These are phyloP conservation scores for Theretra japonica DNA, from an alignment of 2,888 invertebrate species.

Conservation along the genomic window DNA sequence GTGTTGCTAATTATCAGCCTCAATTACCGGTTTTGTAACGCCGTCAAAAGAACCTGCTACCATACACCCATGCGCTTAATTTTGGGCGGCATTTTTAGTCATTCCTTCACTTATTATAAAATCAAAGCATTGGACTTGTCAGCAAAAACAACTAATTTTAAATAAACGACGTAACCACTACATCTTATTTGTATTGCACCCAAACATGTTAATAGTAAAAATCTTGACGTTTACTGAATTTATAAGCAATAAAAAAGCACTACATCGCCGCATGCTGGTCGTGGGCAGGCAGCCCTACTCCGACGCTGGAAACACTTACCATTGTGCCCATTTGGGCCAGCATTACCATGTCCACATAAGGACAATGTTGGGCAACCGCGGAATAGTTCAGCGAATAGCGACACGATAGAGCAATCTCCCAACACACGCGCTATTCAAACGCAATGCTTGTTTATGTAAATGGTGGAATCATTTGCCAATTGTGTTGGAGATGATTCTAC, in stretches of 20 bases:
- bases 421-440: conserved; percentile 8
- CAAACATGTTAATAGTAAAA: background rate
- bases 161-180: background rate
- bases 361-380: conserved; percentile 21
- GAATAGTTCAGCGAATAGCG: conserved; percentile 20
- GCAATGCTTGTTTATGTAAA: conserved; percentile 13
- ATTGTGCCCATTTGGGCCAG: conserved; percentile 22
- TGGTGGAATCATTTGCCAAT: conserved; percentile 22
- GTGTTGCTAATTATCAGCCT: too few relatives aligned
- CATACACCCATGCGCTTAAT: too few relatives aligned
- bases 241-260: background rate
- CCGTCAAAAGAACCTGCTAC: too few relatives aligned
- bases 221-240: background rate
- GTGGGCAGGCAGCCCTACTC: conserved; percentile 5
- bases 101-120: background rate
- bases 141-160: background rate
- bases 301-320: background rate
- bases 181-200: background rate
- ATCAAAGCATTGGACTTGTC: background rate
- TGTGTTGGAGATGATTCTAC: background rate
- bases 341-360: conserved; percentile 20
- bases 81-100: too few relatives aligned
- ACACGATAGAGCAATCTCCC: conserved; percentile 16
- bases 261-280: background rate
- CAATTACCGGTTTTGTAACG: too few relatives aligned